Percentiles rank a stretch among this genome's conserved stretches.
These are phyloP conservation scores for Anthrax anthrax DNA, from an alignment of 2,888 invertebrate species.

Conservation along the genomic window DNA sequence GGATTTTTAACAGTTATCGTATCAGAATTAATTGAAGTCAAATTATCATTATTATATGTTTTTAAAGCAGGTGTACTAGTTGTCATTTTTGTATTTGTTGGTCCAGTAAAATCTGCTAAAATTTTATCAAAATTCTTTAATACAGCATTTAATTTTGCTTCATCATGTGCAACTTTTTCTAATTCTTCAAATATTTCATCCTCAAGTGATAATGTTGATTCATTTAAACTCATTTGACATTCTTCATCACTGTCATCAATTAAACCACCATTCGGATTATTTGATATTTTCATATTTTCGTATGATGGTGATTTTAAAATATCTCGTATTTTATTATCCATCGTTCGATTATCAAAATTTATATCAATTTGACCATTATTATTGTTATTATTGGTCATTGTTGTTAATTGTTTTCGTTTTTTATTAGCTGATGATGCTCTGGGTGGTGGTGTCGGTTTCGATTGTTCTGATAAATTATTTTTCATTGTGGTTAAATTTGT, in stretches of 20 bases:
- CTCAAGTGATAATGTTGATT: conserved; percentile 28
- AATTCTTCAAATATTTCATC: conserved; percentile 35
- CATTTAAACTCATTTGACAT: conserved; percentile 22
- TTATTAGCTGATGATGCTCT: conserved; percentile 7
- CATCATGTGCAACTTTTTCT: conserved; percentile 33
- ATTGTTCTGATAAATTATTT: neutral
- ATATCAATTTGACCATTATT: too few species aligned
- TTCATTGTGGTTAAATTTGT: conserved; percentile 16
- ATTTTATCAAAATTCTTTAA: conserved; percentile 41
- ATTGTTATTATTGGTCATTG: neutral
- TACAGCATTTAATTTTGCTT: conserved; percentile 36
- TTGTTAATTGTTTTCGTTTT: neutral
- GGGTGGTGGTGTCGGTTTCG: conserved; percentile 9
- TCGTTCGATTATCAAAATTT: too few species aligned
- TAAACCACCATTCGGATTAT: conserved; percentile 13
- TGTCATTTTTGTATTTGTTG: neutral
- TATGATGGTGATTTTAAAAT: conserved; percentile 1
- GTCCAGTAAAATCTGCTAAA: conserved; percentile 32
- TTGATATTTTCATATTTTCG: conserved; percentile 9
- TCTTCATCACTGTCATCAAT: conserved; percentile 29
- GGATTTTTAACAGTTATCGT: neutral
- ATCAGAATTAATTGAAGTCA: neutral
- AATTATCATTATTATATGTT: neutral
- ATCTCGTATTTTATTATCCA: neutral
- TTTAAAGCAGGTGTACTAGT: neutral